Evolutionary conservation across 2,888 invertebrate genomes (phyloP).

Genomic region (Tachina lurida): DNA sequence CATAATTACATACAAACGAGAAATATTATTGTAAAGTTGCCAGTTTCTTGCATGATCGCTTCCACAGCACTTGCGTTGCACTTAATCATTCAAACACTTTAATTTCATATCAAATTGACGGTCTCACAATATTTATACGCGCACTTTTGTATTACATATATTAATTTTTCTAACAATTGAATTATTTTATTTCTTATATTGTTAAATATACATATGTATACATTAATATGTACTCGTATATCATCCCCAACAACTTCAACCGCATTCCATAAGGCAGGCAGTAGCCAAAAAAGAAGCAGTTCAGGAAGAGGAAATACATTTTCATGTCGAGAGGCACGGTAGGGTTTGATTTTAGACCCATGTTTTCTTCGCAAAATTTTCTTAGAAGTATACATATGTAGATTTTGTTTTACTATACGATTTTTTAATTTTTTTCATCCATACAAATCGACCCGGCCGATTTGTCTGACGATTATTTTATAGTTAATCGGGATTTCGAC

Average conservation of each 20-base stretch:
- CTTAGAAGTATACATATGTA: too few relatives aligned
- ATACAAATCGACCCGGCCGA: too few relatives aligned
- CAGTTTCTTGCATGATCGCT: slow-evolving; percentile 10
- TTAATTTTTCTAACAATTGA: slow-evolving; percentile 29
- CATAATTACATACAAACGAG: neutral
- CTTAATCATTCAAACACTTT: neutral
- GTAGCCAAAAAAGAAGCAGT: too few relatives aligned
- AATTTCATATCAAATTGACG: slow-evolving; percentile 31
- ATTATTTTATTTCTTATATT: slow-evolving; percentile 45
- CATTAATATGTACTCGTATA: slow-evolving; percentile 28
- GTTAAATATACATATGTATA: too few relatives aligned
- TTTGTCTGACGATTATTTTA: too few relatives aligned
- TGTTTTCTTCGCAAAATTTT: too few relatives aligned
- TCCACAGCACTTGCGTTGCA: neutral
- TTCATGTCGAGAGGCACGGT: too few relatives aligned
- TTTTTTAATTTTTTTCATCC: too few relatives aligned
- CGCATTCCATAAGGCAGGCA: neutral
- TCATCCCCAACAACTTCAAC: slow-evolving; percentile 38
- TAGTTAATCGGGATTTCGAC: too few relatives aligned
- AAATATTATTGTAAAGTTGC: neutral
- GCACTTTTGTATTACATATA: slow-evolving; percentile 32
- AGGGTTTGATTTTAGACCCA: too few relatives aligned
- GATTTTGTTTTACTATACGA: too few relatives aligned
- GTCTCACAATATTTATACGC: slow-evolving; percentile 8
- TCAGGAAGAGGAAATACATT: too few relatives aligned